Base-by-base conservation (phyloP, 2,888 invertebrate genomes). In the Diaphora mendica region DNA sequence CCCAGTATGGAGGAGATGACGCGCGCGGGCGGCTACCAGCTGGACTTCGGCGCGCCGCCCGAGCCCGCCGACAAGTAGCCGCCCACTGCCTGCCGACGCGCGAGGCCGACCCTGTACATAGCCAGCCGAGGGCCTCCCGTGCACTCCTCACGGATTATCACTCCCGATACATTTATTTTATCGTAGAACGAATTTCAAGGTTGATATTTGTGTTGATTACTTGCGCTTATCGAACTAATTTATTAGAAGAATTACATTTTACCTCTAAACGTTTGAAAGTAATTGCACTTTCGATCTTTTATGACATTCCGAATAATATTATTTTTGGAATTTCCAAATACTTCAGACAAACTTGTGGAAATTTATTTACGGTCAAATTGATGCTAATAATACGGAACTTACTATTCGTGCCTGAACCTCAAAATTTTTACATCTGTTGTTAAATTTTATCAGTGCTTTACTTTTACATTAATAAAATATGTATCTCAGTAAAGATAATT, bases 1-100 rank as follows among this genome's bases (percentile, higher is more conserved):
- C 97, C 97, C 80, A 98, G 98, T 74, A 98, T 99, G 97, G 99
- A 99, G 92, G 98, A 98, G 93, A 98, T 98, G 94, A 98, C 98
- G 64, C 96, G 97, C 85, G 97, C 97, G 80, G 97, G 97, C 81
- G 96, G 96, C 78, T 97, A 97, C 88, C 97, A 96, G 91, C 92
- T 97, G 77, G 97, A 97, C 91, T 97, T 96, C 90, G 95, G 96
- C 70, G 94, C 95, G 67, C 94, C 95, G 74, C 93, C 94, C 65
- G 95, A 95, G 72, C 80, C 92, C 68, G 80, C 90, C 75, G 95
- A 95, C 76, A 95, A 95, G 91, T 94, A 94, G 91, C 39, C 39
- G 39, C 35, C 35, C 35, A 7, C 5, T 35, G 7, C 35, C 35
- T 89, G 89, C 90, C 91, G 88, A 89, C 90, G 91, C 89, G 89